phyloP scores from a whole-genome alignment of 2,888 invertebrate species.

The Gymnoscelis rufifasciata region DNA sequence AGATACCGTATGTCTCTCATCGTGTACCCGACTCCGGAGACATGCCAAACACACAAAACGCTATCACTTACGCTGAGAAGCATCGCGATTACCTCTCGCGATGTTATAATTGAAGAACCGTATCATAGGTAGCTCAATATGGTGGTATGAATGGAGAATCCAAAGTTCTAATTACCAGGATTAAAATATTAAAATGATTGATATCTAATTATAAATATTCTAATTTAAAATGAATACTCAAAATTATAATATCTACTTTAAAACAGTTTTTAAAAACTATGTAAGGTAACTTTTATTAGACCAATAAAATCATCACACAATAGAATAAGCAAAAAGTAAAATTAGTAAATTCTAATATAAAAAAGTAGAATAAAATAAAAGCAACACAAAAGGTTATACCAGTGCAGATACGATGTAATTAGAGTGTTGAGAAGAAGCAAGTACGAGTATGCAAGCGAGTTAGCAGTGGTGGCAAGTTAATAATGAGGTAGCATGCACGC shows the following conservation, averaged over 20 bases:
- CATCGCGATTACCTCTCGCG: slow-evolving; percentile 53
- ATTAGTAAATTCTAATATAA: slow-evolving; percentile 28
- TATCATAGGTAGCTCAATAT: slow-evolving; percentile 40
- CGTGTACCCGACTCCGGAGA: slow-evolving; percentile 95
- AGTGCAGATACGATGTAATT: background rate
- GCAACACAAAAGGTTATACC: background rate
- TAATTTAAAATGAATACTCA: no score
- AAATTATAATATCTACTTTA: no score
- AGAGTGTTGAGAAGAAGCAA: slow-evolving; percentile 13
- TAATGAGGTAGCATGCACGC: slow-evolving; percentile 39
- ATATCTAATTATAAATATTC: background rate
- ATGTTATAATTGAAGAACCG: slow-evolving; percentile 45
- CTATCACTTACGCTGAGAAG: slow-evolving; percentile 78
- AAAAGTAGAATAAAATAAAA: background rate
- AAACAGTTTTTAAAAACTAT: no score
- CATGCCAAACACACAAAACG: slow-evolving; percentile 80
- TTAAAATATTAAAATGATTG: slow-evolving; percentile 20
- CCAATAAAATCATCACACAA: no score
- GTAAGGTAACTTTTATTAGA: no score
- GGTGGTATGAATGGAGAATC: slow-evolving; percentile 42
- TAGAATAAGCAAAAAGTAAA: slow-evolving; percentile 2
- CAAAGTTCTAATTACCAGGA: slow-evolving; percentile 29
- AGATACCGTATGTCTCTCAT: slow-evolving; percentile 98
- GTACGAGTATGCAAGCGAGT: slow-evolving; percentile 28
- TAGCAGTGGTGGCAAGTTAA: slow-evolving; percentile 29